These are phyloP conservation scores for Sinohyriopsis cumingii DNA, from an alignment of 2,888 invertebrate genomes.

Conservation along the genomic window DNA sequence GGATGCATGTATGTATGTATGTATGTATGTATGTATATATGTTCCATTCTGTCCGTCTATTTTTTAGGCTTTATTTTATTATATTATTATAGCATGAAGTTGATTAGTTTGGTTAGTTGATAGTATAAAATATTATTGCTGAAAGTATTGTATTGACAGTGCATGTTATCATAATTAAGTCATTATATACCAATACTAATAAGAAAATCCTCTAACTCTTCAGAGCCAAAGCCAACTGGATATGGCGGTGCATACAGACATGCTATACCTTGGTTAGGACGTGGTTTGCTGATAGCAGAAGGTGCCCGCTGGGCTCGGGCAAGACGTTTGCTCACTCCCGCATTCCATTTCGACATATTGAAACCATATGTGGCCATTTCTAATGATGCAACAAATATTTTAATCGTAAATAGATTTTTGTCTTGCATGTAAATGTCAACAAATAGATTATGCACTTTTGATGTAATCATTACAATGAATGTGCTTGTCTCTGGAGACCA, in stretches of 20 bases:
- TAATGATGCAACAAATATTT: constrained; percentile 12
- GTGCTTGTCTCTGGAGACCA: too few species aligned
- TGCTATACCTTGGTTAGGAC: constrained; percentile 32
- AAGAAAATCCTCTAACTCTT: neutral
- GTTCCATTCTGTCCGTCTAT: too few species aligned
- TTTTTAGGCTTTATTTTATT: neutral
- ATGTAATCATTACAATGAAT: too few species aligned
- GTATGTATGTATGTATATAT: too few species aligned
- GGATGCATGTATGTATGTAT: too few species aligned
- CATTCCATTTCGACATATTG: constrained; percentile 20
- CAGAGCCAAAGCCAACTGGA: constrained; percentile 9
- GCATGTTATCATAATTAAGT: too few species aligned
- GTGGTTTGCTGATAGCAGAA: constrained; percentile 28
- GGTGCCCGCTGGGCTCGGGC: constrained; percentile 17
- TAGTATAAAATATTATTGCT: neutral
- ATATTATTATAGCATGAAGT: too few species aligned
- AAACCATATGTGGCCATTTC: constrained; percentile 14
- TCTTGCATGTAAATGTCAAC: neutral
- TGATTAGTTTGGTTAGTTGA: neutral
- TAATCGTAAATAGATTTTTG: constrained; percentile 21
- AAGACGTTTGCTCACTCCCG: too few species aligned
- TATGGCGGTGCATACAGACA: too few species aligned
- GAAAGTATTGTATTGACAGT: too few species aligned
- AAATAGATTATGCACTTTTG: neutral
- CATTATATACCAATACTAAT: too few species aligned